Conservation (phyloP, 2,113 vertebrate species). For the Pseudorhombus dupliciocellatus region DNA sequence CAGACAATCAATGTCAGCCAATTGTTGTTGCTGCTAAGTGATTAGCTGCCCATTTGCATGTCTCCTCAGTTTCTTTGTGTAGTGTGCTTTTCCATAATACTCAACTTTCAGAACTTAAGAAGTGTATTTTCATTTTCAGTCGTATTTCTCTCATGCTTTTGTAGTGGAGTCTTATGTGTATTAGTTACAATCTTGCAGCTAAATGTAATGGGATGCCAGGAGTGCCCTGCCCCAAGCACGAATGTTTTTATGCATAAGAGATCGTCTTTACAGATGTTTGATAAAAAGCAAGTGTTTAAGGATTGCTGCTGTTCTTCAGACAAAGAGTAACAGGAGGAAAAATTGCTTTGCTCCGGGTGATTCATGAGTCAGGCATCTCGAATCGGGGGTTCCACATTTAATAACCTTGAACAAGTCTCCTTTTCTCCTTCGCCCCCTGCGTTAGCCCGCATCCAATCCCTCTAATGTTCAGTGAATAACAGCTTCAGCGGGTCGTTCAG, state of each 20-base stretch:
- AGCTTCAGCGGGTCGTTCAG: slow-evolving; percentile 46
- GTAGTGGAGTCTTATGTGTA: neutral
- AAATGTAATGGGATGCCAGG: neutral
- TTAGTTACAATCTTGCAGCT: no score
- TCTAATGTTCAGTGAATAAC: slow-evolving; percentile 60
- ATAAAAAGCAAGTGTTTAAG: neutral
- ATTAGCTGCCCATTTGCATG: slow-evolving; percentile 60
- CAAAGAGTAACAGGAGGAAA: neutral
- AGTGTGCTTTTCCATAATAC: slow-evolving; percentile 39
- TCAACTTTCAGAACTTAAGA: no score
- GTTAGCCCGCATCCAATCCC: slow-evolving; percentile 45
- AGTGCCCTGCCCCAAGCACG: neutral
- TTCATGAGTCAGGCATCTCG: slow-evolving; percentile 52
- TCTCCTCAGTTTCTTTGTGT: slow-evolving; percentile 49
- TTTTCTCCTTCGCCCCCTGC: neutral
- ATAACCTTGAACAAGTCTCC: slow-evolving; percentile 37
- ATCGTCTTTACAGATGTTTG: neutral
- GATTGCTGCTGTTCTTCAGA: slow-evolving; percentile 16
- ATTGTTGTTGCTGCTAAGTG: slow-evolving; percentile 68
- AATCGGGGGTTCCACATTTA: slow-evolving; percentile 41
- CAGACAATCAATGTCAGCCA: slow-evolving; percentile 73
- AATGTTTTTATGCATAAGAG: neutral
- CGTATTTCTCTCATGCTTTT: slow-evolving; percentile 16
- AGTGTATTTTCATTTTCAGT: neutral
- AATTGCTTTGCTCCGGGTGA: slow-evolving; percentile 35